These are phyloP conservation scores for Isotomurus palustris DNA, from an alignment of 2,888 invertebrate genomes.

Conservation along the genomic window DNA sequence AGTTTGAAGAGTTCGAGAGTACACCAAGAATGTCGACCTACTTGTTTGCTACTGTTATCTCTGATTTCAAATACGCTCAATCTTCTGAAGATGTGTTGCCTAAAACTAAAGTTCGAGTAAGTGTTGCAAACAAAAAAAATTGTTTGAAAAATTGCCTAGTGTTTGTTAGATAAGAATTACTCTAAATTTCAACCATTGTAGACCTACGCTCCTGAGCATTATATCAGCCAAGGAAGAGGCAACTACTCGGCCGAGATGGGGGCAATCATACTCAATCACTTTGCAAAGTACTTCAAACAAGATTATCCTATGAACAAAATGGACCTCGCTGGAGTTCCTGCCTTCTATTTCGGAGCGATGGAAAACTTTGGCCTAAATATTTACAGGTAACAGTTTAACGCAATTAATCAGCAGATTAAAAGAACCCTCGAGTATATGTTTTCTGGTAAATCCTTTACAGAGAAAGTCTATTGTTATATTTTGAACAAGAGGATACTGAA, in stretches of 20 bases:
- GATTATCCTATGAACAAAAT: constrained; percentile 21
- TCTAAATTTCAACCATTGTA: constrained; percentile 1
- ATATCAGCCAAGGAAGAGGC: constrained; percentile 9
- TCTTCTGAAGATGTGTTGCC: constrained; percentile 17
- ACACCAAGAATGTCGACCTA: constrained; percentile 26
- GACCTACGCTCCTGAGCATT: constrained; percentile 23
- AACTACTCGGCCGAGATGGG: constrained; percentile 15
- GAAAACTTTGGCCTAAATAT: constrained; percentile 23
- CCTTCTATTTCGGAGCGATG: constrained; percentile 25
- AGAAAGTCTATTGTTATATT: constrained; percentile 10
- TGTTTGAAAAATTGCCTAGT: not conserved
- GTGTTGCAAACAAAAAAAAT: not conserved
- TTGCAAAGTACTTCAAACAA: constrained; percentile 17
- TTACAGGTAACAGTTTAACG: constrained; percentile 9
- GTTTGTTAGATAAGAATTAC: too few relatives aligned
- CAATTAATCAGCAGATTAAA: not conserved
- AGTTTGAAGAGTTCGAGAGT: constrained; percentile 20
- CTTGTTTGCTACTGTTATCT: constrained; percentile 15
- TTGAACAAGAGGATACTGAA: constrained; percentile 11
- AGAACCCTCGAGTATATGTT: not conserved
- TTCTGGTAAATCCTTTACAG: not conserved
- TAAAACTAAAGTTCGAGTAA: constrained; percentile 15
- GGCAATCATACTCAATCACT: constrained; percentile 7
- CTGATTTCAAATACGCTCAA: constrained; percentile 19
- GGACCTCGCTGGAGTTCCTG: constrained; percentile 20